A percentile compares a stretch with the other conserved stretches of the same genome.
Evolutionary conservation across 2,797 vertebrate species (phyloP).

Genomic region (Smutsia gigantea): DNA sequence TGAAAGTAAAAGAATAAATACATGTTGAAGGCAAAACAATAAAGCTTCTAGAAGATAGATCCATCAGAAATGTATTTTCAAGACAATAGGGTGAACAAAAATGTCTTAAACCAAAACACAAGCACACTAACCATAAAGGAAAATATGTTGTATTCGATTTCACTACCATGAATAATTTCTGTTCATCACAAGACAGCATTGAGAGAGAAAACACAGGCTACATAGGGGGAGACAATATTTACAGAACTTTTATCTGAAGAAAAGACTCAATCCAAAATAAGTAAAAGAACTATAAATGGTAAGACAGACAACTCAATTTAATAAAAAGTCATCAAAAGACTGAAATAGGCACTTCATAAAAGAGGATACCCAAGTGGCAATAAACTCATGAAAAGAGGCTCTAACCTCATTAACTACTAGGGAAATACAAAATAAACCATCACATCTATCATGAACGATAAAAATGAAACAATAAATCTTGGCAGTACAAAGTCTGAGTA

Average conservation of each 20-base stretch:
- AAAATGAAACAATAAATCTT: background rate
- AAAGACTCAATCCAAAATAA: background rate
- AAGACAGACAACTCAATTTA: background rate
- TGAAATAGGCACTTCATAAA: constrained; percentile 21
- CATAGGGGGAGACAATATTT: background rate
- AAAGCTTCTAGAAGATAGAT: background rate
- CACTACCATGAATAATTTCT: constrained; percentile 39
- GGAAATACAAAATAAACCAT: constrained; percentile 28
- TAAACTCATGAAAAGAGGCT: background rate
- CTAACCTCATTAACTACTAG: background rate
- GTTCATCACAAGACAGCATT: background rate
- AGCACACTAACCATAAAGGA: background rate
- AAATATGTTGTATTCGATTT: background rate
- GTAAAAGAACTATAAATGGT: background rate
- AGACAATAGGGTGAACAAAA: background rate
- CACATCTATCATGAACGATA: background rate
- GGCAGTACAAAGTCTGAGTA: background rate
- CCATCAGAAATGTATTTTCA: background rate
- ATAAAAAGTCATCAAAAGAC: constrained; percentile 23
- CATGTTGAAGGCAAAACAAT: background rate
- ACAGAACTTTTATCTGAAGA: background rate
- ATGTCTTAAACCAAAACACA: background rate
- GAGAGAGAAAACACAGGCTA: background rate
- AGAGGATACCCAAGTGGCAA: background rate
- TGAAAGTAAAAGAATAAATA: background rate